Evolutionary conservation across 2,797 vertebrate genomes (phyloP).

Genomic region (Coregonus suidteri): DNA sequence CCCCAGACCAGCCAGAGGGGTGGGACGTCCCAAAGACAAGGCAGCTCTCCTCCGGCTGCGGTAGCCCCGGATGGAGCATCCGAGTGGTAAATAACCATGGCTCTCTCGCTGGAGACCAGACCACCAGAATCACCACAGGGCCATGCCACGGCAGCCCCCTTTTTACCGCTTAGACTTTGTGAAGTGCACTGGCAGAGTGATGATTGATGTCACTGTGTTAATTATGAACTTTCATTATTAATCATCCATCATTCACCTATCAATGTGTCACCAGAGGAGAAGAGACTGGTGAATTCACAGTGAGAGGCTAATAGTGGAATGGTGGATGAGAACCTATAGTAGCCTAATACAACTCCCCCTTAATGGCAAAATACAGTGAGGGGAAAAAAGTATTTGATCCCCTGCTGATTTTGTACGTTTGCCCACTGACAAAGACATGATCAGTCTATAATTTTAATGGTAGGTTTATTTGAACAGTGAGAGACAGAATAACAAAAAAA

Average conservation of each 20-base stretch:
- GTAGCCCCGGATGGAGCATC: slow-evolving; percentile 97
- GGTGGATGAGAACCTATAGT: background rate
- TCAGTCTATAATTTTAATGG: no score
- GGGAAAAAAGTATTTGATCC: no score
- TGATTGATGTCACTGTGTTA: slow-evolving; percentile 47
- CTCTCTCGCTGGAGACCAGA: slow-evolving; percentile 58
- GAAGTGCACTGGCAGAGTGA: slow-evolving; percentile 41
- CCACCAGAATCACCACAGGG: slow-evolving; percentile 43
- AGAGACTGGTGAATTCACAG: background rate
- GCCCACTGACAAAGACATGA: no score
- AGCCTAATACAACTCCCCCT: no score
- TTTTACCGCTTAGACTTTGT: slow-evolving; percentile 30
- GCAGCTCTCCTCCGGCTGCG: slow-evolving; percentile 83
- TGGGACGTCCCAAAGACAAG: slow-evolving; percentile 97
- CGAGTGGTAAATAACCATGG: slow-evolving; percentile 93
- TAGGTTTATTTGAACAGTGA: no score
- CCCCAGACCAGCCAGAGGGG: slow-evolving; percentile 94
- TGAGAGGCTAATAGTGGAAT: background rate
- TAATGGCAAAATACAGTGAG: no score
- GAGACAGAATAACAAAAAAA: no score
- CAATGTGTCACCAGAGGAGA: background rate
- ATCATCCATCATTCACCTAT: background rate
- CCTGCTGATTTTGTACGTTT: no score
- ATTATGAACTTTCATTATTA: background rate
- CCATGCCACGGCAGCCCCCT: slow-evolving; percentile 43